Conservation (phyloP, 2,113 vertebrate species). For the Tragelaphus strepsiceros region DNA sequence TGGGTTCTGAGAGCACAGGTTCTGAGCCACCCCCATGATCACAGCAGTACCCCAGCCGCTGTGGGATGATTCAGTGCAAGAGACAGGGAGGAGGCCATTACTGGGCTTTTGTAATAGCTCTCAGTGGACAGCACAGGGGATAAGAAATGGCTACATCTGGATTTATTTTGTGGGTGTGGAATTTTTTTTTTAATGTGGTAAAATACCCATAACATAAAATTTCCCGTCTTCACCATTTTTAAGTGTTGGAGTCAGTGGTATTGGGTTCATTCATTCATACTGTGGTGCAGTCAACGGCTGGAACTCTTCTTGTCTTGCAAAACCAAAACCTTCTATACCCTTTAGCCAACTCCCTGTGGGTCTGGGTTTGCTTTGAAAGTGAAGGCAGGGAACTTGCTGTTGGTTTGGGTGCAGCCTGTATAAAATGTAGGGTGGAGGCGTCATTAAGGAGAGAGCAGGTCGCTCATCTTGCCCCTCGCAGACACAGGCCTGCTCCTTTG, state of each 20-base stretch:
- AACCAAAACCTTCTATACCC: background rate
- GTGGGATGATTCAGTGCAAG: rapidly evolving
- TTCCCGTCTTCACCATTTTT: background rate
- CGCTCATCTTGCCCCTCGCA: rapidly evolving
- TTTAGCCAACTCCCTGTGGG: background rate
- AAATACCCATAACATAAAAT: too few species aligned
- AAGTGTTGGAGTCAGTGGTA: background rate
- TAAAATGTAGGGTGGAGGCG: rapidly evolving
- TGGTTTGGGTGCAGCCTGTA: rapidly evolving
- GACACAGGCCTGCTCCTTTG: background rate
- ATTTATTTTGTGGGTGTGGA: background rate
- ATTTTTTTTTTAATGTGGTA: background rate
- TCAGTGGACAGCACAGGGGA: background rate
- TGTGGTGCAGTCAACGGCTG: background rate
- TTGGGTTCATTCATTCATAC: too few species aligned
- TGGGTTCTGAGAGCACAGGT: background rate
- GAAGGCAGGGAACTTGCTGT: background rate
- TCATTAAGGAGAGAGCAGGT: background rate
- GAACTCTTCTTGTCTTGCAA: background rate
- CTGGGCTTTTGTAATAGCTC: background rate
- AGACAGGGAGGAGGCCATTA: rapidly evolving
- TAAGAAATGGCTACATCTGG: background rate
- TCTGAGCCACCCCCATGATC: background rate
- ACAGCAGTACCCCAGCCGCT: rapidly evolving
- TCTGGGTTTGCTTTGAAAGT: too few species aligned